Base-by-base conservation (phyloP, 2,113 vertebrate species). In the Coryphaenoides rupestris region DNA sequence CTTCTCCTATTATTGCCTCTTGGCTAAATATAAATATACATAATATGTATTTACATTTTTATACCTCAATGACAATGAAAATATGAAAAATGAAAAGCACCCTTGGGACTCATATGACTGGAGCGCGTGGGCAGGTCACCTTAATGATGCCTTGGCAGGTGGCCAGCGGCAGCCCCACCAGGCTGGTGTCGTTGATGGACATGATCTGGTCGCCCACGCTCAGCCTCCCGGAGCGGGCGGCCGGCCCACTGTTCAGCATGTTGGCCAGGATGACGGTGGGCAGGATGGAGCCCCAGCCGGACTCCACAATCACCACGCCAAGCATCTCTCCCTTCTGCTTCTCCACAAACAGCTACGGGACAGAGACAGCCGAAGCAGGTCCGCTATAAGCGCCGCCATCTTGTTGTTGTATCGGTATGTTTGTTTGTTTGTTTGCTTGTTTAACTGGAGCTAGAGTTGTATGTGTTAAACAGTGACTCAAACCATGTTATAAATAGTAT, bases 131-230 rank as follows among this genome's bases (percentile, higher is more conserved):
- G 46, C 17, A 23, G 10, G n/a, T 6, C 84, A 98, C 96, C 95
- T 99, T 99, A 81, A 99, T 96, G 87, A 99, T 96, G 62, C 94
- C 92, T 90, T 99, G 97, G 76, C 97, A 99, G 14, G 96, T 96
- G 74, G 95, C 94, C 1, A 99, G 89, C 1, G 96, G 97, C 55
- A 99, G 93, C 58, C 97, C 97, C 66, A 99, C 97, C 75, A 99
- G 89, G 74, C 96, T 99, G 70, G 96, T 99, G 65, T 96, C 95
- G 13, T 99, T 99, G 76, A 99, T 95, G 73, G 95, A 98, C 96
- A 99, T 99, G 45, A 99, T 95, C 87, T 99, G 97, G 88, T 99
- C 96, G 0, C 97, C 97, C 2, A 99, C 95, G 72, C 92, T 98
- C 69, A 99, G 94, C 84, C 95, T 98, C 55, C 97, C 95, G 0